Percentiles rank a stretch among this genome's conserved stretches.
phyloP scores from a whole-genome alignment of 2,888 invertebrate species.

The Morpho achilles region DNA sequence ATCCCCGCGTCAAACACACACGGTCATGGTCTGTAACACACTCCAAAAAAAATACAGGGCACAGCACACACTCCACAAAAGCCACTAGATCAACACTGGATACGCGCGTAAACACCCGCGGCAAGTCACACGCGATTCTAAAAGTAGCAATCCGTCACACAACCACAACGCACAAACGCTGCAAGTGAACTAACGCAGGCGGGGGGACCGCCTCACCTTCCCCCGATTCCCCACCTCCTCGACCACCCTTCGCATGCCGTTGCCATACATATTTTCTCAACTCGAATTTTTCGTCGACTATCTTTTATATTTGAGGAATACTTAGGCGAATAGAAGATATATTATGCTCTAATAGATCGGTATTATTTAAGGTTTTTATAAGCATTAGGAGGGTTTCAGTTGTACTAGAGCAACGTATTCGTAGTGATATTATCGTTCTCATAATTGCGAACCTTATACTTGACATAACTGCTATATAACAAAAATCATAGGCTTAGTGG shows the following conservation, averaged over 20 bases:
- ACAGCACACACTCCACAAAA: constrained; percentile 68
- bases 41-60: constrained; percentile 47
- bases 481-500: too few species aligned
- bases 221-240: constrained; percentile 42
- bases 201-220: constrained; percentile 48
- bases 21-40: constrained; percentile 62
- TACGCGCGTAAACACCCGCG: constrained; percentile 47
- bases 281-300: constrained; percentile 77
- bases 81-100: constrained; percentile 57
- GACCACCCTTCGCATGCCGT: constrained; percentile 59
- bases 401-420: constrained; percentile 2
- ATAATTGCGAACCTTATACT: too few species aligned
- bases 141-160: constrained; percentile 37
- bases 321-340: constrained; percentile 73
- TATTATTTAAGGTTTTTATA: constrained; percentile 67
- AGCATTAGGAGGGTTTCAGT: constrained; percentile 27
- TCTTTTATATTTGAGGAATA: constrained; percentile 76
- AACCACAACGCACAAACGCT: constrained; percentile 44
- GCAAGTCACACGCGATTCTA: constrained; percentile 63
- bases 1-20: constrained; percentile 81
- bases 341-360: constrained; percentile 72
- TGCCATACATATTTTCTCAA: constrained; percentile 75
- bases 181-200: constrained; percentile 55
- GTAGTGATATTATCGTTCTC: too few species aligned
- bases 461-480: too few species aligned